Evolutionary conservation across 2,113 vertebrate genomes (phyloP).

Genomic region (Eonycteris spelaea): DNA sequence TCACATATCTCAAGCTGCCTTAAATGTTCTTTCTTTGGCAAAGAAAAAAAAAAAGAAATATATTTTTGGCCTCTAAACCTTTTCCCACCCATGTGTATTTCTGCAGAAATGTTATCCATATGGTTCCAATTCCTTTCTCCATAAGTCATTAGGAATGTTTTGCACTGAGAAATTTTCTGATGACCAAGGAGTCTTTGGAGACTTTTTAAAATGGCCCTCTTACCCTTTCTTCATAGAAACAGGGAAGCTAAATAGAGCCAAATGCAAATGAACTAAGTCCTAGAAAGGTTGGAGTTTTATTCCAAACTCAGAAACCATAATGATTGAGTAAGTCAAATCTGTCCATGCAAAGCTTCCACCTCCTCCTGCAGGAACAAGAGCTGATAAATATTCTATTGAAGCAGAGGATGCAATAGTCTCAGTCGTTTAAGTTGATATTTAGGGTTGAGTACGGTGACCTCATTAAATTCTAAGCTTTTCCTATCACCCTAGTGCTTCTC

Average conservation of each 20-base stretch:
- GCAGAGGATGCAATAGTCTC: neutral
- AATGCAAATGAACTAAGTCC: constrained; percentile 69
- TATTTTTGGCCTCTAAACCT: constrained; percentile 77
- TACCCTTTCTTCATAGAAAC: constrained; percentile 57
- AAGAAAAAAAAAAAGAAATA: constrained; percentile 70
- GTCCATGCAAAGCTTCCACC: neutral
- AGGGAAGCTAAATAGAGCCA: constrained; percentile 46
- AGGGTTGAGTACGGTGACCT: neutral
- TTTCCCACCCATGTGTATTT: constrained; percentile 72
- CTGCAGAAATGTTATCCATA: constrained; percentile 76
- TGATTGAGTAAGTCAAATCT: constrained; percentile 21
- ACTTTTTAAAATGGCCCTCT: constrained; percentile 55
- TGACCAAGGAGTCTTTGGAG: constrained; percentile 67
- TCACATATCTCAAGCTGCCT: constrained; percentile 77
- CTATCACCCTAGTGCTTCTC: neutral
- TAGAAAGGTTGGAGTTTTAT: constrained; percentile 63
- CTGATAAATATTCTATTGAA: constrained; percentile 15
- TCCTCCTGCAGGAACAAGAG: neutral
- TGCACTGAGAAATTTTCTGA: constrained; percentile 64
- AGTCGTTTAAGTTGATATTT: constrained; percentile 18
- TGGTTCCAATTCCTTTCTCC: constrained; percentile 62
- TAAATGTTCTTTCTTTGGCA: constrained; percentile 79
- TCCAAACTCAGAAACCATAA: constrained; percentile 57
- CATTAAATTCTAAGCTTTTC: constrained; percentile 11
- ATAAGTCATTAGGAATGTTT: constrained; percentile 73